Base-by-base conservation (phyloP, 1,140 invertebrate genomes). In the Chironomus tepperi region DNA sequence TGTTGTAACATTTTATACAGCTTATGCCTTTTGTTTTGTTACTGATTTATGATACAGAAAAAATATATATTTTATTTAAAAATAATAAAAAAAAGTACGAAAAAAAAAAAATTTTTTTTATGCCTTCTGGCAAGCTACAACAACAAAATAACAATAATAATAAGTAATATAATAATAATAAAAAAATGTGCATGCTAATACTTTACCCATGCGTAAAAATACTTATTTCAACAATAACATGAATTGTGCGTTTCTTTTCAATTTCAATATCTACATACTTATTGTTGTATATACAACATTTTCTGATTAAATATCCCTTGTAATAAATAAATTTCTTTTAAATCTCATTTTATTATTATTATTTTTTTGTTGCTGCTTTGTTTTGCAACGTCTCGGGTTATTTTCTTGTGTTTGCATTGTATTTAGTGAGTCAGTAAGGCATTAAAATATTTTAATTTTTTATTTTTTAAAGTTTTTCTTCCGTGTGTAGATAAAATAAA, bases 21-120 rank as follows among this genome's bases (percentile, higher is more conserved):
- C 19, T 70, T 70, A 10, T 70, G 65, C 65, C 19, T 19, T 70
- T 70, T 21, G 19, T 21, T 70, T 70, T 70, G 16, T 21, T 70
- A 8, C 65, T 70, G 65, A 70, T 70, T 70, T 70, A 70, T 70
- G 19, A 70, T 70, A 70, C 65, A 70, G 65, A 70, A 70, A 70
- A 19, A 70, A 70, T 19, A 70, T n/a, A 57, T 57, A 47, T 57
- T 57, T 12, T n/a, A 57, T 57, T n/a, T 57, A 57, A 57, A 57
- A 34, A 5, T 34, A 34, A 57, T 57, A 57, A 57, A 57, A 57
- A 57, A 57, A 34, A 34, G 24, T 34, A 34, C 24, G 24, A 34
- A 34, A 34, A 34, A 34, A 34, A 34, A 2, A 34, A 34, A 34
- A 34, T 34, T 34, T 34, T 34, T 15, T 15, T 57, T 15, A 57